phyloP scores from a whole-genome alignment of 2,888 invertebrate genomes.

The Lordiphosa andalusiaca region DNA sequence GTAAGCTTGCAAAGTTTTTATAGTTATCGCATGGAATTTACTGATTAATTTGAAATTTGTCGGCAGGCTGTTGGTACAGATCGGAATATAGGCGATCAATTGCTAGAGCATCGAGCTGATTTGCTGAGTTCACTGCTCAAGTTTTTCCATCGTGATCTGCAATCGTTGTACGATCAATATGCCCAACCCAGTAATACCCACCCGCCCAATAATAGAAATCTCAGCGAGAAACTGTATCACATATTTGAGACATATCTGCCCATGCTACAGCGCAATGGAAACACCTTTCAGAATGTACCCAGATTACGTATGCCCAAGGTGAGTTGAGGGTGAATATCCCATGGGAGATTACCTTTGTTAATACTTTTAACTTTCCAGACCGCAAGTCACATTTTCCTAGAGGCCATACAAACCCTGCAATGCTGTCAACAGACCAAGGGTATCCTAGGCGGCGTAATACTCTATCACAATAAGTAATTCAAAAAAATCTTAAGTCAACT shows the following conservation, averaged over 20 bases:
- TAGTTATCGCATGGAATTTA: background rate
- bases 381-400: conserved; percentile 91
- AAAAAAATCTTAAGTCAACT: background rate
- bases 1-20: conserved; percentile 82
- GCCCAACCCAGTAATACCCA: conserved; percentile 74
- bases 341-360: background rate
- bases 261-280: conserved; percentile 90
- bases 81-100: conserved; percentile 90
- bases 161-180: conserved; percentile 84
- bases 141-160: conserved; percentile 92
- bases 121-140: conserved; percentile 88
- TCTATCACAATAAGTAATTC: conserved; percentile 93
- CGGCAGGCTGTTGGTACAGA: conserved; percentile 92
- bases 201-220: conserved; percentile 79
- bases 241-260: conserved; percentile 95
- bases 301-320: conserved; percentile 91
- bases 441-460: conserved; percentile 90
- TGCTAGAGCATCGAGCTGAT: conserved; percentile 88
- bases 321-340: conserved; percentile 21
- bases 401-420: conserved; percentile 92
- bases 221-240: conserved; percentile 89
- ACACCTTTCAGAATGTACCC: conserved; percentile 91
- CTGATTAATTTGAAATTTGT: conserved; percentile 4
- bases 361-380: conserved; percentile 82
- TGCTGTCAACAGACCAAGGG: conserved; percentile 89